Conservation (phyloP, 2,113 vertebrate genomes). For the zebrafish (Danio rerio) region GRCz12tu NC_133189.1:24529001-24529500, state of each 20-base stretch:
- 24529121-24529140: no score
- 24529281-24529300: no score
- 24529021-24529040: no score
- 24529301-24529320: neutral
- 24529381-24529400: neutral
- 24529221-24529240: neutral
- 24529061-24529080: no score
- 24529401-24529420: neutral
- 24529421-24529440: neutral
- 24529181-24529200: neutral
- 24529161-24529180: neutral
- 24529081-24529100: no score
- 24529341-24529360: neutral
- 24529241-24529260: neutral
- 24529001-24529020: no score
- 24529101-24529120: no score
- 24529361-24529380: neutral
- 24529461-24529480: neutral
- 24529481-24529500: slow-evolving; percentile 32
- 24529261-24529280: neutral
- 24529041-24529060: no score
- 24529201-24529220: neutral
- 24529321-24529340: neutral
- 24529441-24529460: neutral
- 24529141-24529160: neutral